Evolutionary conservation across 2,113 vertebrate species (phyloP).

Genomic region (Semnornis frantzii): DNA sequence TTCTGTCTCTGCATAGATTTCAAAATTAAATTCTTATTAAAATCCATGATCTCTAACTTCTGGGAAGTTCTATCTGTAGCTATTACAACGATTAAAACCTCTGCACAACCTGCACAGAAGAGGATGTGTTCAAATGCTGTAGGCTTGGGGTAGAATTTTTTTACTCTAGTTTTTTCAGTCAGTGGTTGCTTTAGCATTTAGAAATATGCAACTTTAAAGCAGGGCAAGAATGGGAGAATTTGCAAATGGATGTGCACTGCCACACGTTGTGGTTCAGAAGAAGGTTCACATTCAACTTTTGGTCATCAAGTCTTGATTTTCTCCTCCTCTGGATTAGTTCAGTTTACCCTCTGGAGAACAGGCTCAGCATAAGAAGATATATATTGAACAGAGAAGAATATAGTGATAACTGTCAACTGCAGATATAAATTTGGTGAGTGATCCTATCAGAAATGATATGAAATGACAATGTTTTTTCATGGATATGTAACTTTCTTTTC

Average conservation of each 20-base stretch:
- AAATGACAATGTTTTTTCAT: background rate
- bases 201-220: background rate
- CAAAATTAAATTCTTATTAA: background rate
- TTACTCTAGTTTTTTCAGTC: background rate
- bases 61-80: background rate
- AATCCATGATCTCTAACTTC: background rate
- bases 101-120: background rate
- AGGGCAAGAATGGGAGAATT: background rate
- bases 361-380: background rate
- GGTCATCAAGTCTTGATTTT: background rate
- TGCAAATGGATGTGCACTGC: background rate
- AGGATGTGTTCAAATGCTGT: background rate
- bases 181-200: background rate
- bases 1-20: background rate
- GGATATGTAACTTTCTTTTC: background rate
- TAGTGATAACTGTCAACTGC: background rate
- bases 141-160: background rate
- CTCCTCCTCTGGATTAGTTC: background rate
- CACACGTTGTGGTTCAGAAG: background rate
- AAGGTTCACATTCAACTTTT: background rate
- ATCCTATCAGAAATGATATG: background rate
- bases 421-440: background rate
- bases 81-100: background rate
- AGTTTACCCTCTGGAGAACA: background rate
- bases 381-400: background rate